Evolutionary conservation across 2,113 vertebrate genomes (phyloP).

Genomic region (Sander vitreus): DNA sequence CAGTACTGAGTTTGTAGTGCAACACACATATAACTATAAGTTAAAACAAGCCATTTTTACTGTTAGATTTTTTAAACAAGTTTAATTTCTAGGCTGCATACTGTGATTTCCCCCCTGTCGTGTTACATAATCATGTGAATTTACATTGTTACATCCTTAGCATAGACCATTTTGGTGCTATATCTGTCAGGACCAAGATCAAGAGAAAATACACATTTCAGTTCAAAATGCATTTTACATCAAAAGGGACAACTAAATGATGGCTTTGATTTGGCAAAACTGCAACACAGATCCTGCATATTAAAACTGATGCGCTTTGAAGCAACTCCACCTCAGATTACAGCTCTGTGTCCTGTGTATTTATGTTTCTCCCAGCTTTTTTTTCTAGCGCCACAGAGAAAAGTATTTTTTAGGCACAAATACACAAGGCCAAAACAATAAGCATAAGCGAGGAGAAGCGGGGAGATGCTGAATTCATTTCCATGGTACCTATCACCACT

Average conservation of each 20-base stretch:
- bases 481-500: constrained; percentile 64
- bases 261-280: constrained; percentile 71
- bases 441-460: constrained; percentile 52
- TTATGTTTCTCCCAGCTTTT: constrained; percentile 53
- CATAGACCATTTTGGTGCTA: constrained; percentile 21
- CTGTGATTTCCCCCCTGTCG: background rate
- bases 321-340: constrained; percentile 60
- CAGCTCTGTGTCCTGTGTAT: constrained; percentile 41
- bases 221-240: constrained; percentile 69
- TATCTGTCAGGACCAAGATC: constrained; percentile 56
- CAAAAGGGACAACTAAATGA: constrained; percentile 62
- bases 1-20: background rate
- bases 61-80: background rate
- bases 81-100: background rate
- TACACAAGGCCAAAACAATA: constrained; percentile 59
- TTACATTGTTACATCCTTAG: constrained; percentile 32
- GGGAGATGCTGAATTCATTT: constrained; percentile 71
- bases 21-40: background rate
- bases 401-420: constrained; percentile 51
- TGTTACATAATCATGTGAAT: constrained; percentile 32
- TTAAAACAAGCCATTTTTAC: background rate
- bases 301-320: constrained; percentile 64
- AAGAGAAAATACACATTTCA: constrained; percentile 56
- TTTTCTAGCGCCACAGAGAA: constrained; percentile 29
- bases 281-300: constrained; percentile 55